Conservation (phyloP, 2,888 invertebrate genomes). For the Lutraria lutraria region DNA sequence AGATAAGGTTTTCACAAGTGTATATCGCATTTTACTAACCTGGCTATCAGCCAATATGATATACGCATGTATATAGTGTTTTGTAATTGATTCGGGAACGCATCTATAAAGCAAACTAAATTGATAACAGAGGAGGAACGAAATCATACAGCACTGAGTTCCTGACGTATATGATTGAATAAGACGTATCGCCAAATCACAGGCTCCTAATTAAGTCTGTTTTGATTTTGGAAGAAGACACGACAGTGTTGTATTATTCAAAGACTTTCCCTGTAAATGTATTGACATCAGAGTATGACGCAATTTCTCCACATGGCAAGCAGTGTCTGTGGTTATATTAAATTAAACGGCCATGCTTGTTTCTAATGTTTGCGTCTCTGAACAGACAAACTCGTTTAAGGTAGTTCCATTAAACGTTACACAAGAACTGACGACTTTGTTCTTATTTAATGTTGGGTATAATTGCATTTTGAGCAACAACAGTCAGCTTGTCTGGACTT, state of each 20-base stretch:
- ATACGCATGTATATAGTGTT: neutral
- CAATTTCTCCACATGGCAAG: neutral
- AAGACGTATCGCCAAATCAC: neutral
- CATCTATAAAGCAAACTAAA: neutral
- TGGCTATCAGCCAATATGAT: neutral
- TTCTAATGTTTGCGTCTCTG: neutral
- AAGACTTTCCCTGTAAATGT: neutral
- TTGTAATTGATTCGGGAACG: neutral
- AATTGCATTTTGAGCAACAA: neutral
- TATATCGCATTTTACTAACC: neutral
- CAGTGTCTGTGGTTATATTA: neutral
- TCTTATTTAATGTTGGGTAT: neutral
- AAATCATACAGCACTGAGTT: neutral
- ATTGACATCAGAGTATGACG: neutral
- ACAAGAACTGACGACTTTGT: neutral
- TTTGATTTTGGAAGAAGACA: neutral
- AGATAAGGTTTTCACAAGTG: no score
- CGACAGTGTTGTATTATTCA: neutral
- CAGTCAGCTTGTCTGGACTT: neutral
- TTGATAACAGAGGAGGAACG: neutral
- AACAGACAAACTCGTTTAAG: neutral
- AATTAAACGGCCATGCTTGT: neutral
- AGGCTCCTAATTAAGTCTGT: neutral
- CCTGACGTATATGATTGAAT: neutral
- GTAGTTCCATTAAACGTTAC: neutral